Percentiles rank a stretch among this genome's conserved stretches.
phyloP scores from a whole-genome alignment of 2,888 invertebrate genomes.

The Tiphia femorata region DNA sequence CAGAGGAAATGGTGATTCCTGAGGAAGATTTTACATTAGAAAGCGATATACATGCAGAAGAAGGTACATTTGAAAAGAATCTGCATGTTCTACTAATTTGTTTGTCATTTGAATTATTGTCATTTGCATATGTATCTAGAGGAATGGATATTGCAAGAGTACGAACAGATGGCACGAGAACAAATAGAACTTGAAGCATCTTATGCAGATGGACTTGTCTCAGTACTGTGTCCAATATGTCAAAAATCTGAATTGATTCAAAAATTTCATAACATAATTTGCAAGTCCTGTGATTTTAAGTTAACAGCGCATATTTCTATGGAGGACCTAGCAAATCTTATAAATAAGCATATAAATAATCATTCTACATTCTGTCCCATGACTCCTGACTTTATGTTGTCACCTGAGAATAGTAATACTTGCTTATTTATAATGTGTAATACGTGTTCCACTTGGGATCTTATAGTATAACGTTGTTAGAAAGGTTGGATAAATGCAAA shows the following conservation, averaged over 20 bases:
- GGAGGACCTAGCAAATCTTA: conserved; percentile 45
- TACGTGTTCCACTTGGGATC: conserved; percentile 49
- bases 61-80: conserved; percentile 45
- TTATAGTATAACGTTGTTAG: conserved; percentile 42
- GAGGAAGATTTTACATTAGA: conserved; percentile 56
- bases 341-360: conserved; percentile 45
- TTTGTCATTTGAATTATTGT: neutral
- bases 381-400: conserved; percentile 52
- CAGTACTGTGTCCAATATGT: conserved; percentile 67
- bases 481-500: neutral
- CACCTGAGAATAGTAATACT: conserved; percentile 49
- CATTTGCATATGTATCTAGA: no score
- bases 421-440: conserved; percentile 56
- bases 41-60: conserved; percentile 49
- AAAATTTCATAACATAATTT: conserved; percentile 42
- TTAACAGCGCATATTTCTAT: conserved; percentile 46
- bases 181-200: conserved; percentile 54
- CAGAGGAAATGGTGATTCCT: conserved; percentile 32
- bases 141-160: conserved; percentile 63
- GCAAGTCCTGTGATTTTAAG: conserved; percentile 53
- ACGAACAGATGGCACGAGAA: conserved; percentile 56
- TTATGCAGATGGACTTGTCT: conserved; percentile 49
- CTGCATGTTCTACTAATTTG: neutral
- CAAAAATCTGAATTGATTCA: conserved; percentile 51
- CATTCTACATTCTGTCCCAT: conserved; percentile 52